A percentile compares a stretch with the other conserved stretches of the same genome.
phyloP scores from a whole-genome alignment of 2,113 vertebrate genomes.

The Pollachius pollachius region DNA sequence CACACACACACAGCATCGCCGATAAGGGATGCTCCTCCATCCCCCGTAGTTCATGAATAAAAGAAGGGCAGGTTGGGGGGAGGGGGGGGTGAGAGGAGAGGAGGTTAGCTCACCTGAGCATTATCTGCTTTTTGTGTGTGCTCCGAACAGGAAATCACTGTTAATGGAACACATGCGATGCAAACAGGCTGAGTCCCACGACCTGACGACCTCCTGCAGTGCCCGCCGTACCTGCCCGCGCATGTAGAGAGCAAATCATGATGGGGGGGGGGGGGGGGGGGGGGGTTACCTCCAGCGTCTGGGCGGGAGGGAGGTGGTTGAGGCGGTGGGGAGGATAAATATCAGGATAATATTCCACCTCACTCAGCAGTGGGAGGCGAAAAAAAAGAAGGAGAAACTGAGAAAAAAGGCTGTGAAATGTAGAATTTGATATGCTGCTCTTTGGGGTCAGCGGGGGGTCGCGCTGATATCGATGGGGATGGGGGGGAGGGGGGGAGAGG shows the following conservation, averaged over 20 bases:
- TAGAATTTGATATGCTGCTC: slow-evolving; percentile 57
- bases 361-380: slow-evolving; percentile 44
- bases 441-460: slow-evolving; percentile 49
- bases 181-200: slow-evolving; percentile 27
- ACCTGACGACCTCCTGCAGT: slow-evolving; percentile 40
- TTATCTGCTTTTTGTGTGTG: slow-evolving; percentile 38
- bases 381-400: too few relatives aligned
- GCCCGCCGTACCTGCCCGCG: slow-evolving; percentile 27
- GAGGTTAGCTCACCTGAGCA: slow-evolving; percentile 11
- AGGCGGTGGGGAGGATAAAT: slow-evolving; percentile 32
- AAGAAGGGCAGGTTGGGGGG: slow-evolving; percentile 33
- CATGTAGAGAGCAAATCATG: slow-evolving; percentile 28
- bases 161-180: slow-evolving; percentile 49
- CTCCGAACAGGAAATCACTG: slow-evolving; percentile 29
- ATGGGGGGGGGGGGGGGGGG: slow-evolving; percentile 13
- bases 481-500: not conserved
- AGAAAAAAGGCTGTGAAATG: slow-evolving; percentile 53
- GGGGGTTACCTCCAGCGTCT: too few relatives aligned
- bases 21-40: slow-evolving; percentile 52
- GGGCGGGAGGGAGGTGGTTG: not conserved
- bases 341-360: slow-evolving; percentile 49
- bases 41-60: slow-evolving; percentile 56
- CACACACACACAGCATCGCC: slow-evolving; percentile 1
- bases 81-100: too few relatives aligned
- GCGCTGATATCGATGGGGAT: not conserved